These are phyloP conservation scores for Ischnus inquisitorius DNA, from an alignment of 2,888 invertebrate genomes.

Conservation along the genomic window DNA sequence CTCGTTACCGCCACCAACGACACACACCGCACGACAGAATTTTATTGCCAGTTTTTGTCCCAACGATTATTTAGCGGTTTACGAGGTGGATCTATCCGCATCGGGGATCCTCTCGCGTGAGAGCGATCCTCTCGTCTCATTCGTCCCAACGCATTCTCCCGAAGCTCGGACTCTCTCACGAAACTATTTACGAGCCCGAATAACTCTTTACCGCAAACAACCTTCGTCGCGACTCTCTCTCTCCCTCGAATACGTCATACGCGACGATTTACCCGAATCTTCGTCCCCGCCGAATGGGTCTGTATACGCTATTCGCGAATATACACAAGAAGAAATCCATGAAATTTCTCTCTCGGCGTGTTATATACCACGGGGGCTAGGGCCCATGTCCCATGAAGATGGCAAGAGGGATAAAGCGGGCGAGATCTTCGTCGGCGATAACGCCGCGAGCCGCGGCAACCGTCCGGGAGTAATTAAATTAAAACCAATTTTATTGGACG, in stretches of 20 bases:
- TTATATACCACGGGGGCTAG: constrained; percentile 68
- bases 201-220: constrained; percentile 40
- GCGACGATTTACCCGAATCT: constrained; percentile 18
- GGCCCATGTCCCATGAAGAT: constrained; percentile 62
- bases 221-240: constrained; percentile 45
- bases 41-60: constrained; percentile 84
- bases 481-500: constrained; percentile 80
- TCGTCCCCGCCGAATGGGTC: neutral
- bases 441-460: constrained; percentile 65
- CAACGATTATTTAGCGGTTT: constrained; percentile 83
- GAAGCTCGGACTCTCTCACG: constrained; percentile 6
- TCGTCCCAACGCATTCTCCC: neutral
- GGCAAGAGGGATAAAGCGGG: constrained; percentile 77
- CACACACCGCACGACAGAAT: constrained; percentile 80
- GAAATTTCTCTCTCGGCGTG: constrained; percentile 61
- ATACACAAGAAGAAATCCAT: constrained; percentile 53
- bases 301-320: neutral
- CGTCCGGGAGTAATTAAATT: constrained; percentile 80
- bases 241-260: constrained; percentile 60
- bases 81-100: constrained; percentile 75
- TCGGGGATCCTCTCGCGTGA: constrained; percentile 24
- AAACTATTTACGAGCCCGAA: constrained; percentile 51
- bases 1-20: constrained; percentile 79
- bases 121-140: constrained; percentile 43
- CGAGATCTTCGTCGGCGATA: constrained; percentile 80